Evolutionary conservation across 2,797 vertebrate genomes (phyloP).

Genomic region (Onychomys arenicola): DNA sequence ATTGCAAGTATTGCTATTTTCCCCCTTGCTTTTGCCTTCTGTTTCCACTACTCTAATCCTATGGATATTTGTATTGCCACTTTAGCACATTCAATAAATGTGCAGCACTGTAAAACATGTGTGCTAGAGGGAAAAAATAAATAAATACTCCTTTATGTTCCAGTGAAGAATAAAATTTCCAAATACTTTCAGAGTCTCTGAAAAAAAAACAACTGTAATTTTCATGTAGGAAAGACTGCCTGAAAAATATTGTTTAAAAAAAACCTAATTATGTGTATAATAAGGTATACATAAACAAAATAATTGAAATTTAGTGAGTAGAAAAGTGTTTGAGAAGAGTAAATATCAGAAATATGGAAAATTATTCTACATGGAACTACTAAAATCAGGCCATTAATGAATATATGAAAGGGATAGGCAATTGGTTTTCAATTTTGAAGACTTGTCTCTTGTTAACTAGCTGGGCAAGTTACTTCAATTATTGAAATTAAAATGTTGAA

Average conservation of each 20-base stretch:
- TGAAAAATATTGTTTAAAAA: not conserved
- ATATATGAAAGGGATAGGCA: not conserved
- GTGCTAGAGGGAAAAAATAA: constrained; percentile 39
- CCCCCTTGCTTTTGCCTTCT: not conserved
- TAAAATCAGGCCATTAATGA: not conserved
- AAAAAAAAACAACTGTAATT: not conserved
- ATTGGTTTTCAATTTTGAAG: not conserved
- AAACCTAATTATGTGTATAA: not conserved
- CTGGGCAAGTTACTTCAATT: constrained; percentile 9
- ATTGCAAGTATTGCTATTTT: not conserved
- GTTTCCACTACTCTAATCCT: constrained; percentile 6
- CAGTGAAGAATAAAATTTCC: not conserved
- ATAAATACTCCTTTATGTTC: not conserved
- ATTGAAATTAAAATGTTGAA: constrained; percentile 19
- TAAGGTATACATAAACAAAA: not conserved
- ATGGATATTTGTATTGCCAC: not conserved
- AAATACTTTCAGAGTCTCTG: not conserved
- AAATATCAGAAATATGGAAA: not conserved
- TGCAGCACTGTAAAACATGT: not conserved
- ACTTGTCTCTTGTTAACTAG: not conserved
- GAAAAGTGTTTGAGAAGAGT: constrained; percentile 14
- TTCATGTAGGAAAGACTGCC: constrained; percentile 41
- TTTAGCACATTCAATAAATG: constrained; percentile 45
- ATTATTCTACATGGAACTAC: not conserved
- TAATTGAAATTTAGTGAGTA: constrained; percentile 9